Percentiles rank a stretch among this genome's conserved stretches.
phyloP scores from a whole-genome alignment of 1,140 invertebrate genomes.

The Brachionus paranguensis region DNA sequence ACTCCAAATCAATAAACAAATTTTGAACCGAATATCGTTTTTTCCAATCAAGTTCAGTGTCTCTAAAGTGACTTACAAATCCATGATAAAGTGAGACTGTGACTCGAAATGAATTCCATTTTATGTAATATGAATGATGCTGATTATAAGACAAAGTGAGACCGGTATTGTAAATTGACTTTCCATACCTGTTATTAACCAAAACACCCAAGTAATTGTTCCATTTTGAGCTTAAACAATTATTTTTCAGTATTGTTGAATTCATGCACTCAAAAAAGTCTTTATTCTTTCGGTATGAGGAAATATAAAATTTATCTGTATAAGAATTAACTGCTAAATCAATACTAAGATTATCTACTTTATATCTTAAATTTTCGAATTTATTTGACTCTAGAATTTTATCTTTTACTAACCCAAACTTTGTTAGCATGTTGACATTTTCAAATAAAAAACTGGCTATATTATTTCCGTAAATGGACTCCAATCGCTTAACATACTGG shows the following conservation, averaged over 20 bases:
- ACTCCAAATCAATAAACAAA: neutral
- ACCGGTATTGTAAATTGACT: neutral
- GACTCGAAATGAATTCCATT: neutral
- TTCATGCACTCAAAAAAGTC: neutral
- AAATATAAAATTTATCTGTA: neutral
- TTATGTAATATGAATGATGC: neutral
- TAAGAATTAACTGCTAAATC: neutral
- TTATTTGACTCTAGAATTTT: neutral
- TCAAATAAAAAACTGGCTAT: neutral
- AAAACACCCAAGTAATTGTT: neutral
- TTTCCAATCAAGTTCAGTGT: neutral
- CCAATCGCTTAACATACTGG: neutral
- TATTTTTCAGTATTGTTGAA: neutral
- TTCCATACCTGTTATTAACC: neutral
- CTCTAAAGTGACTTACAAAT: neutral
- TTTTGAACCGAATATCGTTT: neutral
- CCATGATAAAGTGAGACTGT: neutral
- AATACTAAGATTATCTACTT: neutral
- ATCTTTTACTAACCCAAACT: neutral
- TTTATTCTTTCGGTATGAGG: neutral
- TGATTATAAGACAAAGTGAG: neutral
- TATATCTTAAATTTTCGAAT: neutral
- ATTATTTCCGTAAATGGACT: neutral
- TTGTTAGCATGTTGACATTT: neutral
- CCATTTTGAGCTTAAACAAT: neutral